Evolutionary conservation across 2,888 invertebrate species (phyloP).

Genomic region (Bugula neritina): DNA sequence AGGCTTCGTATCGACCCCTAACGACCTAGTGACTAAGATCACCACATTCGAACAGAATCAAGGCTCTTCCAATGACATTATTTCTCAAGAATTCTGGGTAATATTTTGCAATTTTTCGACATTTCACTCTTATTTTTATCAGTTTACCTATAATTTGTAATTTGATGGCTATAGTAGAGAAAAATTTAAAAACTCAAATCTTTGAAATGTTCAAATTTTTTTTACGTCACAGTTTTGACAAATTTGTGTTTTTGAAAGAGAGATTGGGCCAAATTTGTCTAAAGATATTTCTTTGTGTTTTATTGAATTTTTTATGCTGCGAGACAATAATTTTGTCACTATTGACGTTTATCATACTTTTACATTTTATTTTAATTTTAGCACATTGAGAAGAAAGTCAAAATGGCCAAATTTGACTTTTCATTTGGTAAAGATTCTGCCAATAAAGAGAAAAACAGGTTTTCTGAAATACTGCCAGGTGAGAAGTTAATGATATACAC

Average conservation of each 20-base stretch:
- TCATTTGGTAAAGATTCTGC: neutral
- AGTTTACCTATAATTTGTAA: no score
- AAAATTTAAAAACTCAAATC: neutral
- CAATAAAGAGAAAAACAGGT: conserved; percentile 9
- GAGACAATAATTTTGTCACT: no score
- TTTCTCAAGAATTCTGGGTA: neutral
- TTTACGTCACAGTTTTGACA: neutral
- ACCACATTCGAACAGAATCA: neutral
- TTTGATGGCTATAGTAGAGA: neutral
- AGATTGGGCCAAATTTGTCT: no score
- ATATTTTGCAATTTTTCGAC: neutral
- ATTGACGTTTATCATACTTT: no score
- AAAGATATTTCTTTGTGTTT: no score
- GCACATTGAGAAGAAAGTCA: conserved; percentile 2
- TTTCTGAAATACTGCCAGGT: conserved; percentile 24
- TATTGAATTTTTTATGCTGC: no score
- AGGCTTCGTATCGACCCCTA: neutral
- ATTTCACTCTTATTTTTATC: no score
- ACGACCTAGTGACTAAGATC: neutral
- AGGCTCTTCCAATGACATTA: neutral
- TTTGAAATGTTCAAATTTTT: neutral
- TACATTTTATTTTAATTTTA: no score
- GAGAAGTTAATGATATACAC: no score
- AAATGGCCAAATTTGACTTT: conserved; percentile 2
- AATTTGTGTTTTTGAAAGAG: neutral